phyloP scores from a whole-genome alignment of 2,113 vertebrate genomes.

The Pseudorasbora parva region DNA sequence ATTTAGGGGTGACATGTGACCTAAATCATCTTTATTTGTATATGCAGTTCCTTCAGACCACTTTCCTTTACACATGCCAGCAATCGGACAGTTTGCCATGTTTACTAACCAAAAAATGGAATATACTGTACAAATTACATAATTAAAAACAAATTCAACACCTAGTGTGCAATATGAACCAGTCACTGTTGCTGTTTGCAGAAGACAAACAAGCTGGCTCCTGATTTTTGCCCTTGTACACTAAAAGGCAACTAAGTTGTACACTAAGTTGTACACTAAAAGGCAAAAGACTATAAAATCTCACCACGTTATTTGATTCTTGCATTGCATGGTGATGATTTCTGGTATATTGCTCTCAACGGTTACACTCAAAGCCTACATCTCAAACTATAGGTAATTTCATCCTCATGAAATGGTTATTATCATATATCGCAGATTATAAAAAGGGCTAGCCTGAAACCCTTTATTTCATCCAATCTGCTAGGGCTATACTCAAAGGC shows the following conservation, averaged over 20 bases:
- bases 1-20: neutral
- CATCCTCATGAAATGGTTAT: neutral
- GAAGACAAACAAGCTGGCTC: conserved; percentile 54
- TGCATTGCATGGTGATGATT: conserved; percentile 69
- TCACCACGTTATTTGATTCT: conserved; percentile 64
- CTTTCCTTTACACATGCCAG: neutral
- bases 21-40: neutral
- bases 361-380: neutral
- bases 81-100: neutral
- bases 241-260: conserved; percentile 67
- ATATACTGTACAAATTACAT: conserved; percentile 46
- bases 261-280: conserved; percentile 72
- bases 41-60: neutral
- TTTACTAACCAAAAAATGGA: conserved; percentile 25
- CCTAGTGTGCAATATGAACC: conserved; percentile 25
- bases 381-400: neutral
- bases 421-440: conserved; percentile 50
- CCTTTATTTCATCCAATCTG: conserved; percentile 30
- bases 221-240: conserved; percentile 55
- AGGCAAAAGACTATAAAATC: conserved; percentile 69
- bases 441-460: conserved; percentile 40
- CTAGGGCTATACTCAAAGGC: conserved; percentile 53
- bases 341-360: conserved; percentile 33
- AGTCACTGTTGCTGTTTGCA: conserved; percentile 61
- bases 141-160: conserved; percentile 34